Conservation (phyloP, 1,140 invertebrate genomes). For the Vanessa tameamea region DNA sequence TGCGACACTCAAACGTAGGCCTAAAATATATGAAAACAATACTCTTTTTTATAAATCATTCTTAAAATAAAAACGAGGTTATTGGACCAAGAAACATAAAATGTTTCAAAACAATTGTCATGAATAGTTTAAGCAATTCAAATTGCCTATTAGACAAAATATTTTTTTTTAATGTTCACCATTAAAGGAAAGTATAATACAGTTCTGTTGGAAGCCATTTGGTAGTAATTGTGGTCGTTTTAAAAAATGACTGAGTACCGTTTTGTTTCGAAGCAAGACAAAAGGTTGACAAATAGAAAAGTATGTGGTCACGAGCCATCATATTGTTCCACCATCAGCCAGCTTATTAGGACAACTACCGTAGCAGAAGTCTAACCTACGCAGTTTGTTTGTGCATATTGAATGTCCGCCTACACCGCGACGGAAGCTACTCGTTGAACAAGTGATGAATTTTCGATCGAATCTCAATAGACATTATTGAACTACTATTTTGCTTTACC, state of each 20-base stretch:
- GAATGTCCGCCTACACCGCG: slow-evolving; percentile 8
- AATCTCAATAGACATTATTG: too few relatives aligned
- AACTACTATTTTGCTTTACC: too few relatives aligned
- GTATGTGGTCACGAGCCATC: slow-evolving; percentile 38
- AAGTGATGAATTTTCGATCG: too few relatives aligned
- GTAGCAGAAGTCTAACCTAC: slow-evolving; percentile 54
- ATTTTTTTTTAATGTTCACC: slow-evolving; percentile 17
- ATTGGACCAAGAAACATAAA: neutral
- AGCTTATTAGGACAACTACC: slow-evolving; percentile 48
- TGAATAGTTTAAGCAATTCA: neutral
- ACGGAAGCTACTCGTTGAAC: slow-evolving; percentile 24
- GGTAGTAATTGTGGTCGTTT: slow-evolving; percentile 36
- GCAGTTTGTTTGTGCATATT: slow-evolving; percentile 37
- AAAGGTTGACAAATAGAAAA: slow-evolving; percentile 39
- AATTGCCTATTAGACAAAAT: slow-evolving; percentile 19
- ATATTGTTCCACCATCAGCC: slow-evolving; percentile 18
- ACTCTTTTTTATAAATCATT: neutral
- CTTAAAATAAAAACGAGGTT: neutral
- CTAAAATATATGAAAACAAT: too few relatives aligned
- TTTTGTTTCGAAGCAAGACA: slow-evolving; percentile 36
- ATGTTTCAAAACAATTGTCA: neutral
- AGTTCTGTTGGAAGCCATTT: slow-evolving; percentile 13
- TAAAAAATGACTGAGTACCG: slow-evolving; percentile 39
- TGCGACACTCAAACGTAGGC: too few relatives aligned
- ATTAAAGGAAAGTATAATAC: neutral